Conservation (phyloP, 2,797 vertebrate species). For the Pyrocephalus nanus region DNA sequence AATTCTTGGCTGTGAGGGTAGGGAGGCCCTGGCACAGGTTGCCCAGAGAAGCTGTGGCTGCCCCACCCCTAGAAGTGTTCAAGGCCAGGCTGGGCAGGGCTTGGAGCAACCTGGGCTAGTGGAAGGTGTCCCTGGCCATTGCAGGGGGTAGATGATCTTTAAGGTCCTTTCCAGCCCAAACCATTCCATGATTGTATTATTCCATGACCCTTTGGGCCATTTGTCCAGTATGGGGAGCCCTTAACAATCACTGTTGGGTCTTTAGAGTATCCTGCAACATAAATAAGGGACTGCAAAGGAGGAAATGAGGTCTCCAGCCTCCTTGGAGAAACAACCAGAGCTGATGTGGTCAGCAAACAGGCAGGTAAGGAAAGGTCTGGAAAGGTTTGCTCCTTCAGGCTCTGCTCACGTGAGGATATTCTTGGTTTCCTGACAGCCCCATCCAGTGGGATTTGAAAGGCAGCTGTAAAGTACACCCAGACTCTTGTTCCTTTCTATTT, state of each 20-base stretch:
- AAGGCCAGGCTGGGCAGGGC: fast-evolving
- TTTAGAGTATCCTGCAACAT: not conserved
- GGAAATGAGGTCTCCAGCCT: not conserved
- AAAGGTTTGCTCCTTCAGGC: not conserved
- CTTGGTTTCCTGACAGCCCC: not conserved
- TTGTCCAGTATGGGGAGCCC: not conserved
- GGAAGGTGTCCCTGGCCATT: not conserved
- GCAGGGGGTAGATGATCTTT: not conserved
- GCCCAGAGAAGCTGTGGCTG: not conserved
- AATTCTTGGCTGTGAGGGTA: not conserved
- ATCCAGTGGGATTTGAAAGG: slow-evolving; percentile 10
- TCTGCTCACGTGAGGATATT: not conserved
- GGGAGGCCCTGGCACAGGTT: fast-evolving
- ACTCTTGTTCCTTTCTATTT: slow-evolving; percentile 36
- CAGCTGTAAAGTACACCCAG: slow-evolving; percentile 26
- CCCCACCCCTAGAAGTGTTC: not conserved
- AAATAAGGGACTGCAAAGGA: not conserved
- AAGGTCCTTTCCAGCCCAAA: not conserved
- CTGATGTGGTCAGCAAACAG: not conserved
- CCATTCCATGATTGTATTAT: not conserved
- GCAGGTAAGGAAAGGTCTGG: not conserved
- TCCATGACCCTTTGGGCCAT: not conserved
- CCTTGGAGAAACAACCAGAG: not conserved
- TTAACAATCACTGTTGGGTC: fast-evolving
- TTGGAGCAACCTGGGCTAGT: not conserved